These are phyloP conservation scores for Tetragnatha versicolor DNA, from an alignment of 1,140 invertebrate species.

Conservation along the genomic window DNA sequence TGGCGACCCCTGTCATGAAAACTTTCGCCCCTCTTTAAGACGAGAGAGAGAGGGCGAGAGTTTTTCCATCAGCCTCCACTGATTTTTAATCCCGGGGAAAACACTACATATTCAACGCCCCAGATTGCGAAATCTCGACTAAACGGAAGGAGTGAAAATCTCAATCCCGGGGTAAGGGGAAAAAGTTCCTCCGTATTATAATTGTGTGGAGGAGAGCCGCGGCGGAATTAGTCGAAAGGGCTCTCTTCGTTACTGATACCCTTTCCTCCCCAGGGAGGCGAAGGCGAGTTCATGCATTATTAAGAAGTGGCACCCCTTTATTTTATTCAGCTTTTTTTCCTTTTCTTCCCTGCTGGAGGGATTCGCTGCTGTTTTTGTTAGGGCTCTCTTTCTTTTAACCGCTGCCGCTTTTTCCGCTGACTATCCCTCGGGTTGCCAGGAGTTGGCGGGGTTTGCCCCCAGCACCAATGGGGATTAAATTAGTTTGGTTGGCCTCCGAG, in stretches of 20 bases:
- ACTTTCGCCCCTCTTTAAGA: neutral
- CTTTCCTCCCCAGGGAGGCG: conserved; percentile 7
- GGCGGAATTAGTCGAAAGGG: conserved; percentile 49
- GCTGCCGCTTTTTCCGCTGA: neutral
- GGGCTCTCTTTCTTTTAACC: conserved; percentile 35
- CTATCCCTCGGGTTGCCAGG: neutral
- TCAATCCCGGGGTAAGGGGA: neutral
- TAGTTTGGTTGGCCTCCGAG: no score
- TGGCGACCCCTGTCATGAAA: neutral
- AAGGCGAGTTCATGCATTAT: conserved; percentile 52
- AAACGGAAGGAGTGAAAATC: conserved; percentile 6
- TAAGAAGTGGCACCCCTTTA: conserved; percentile 53
- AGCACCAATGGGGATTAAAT: no score
- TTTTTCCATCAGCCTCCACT: neutral
- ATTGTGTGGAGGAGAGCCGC: conserved; percentile 33
- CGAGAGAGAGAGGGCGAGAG: neutral
- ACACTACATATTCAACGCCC: conserved; percentile 30
- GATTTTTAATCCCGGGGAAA: conserved; percentile 43
- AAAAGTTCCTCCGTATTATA: conserved; percentile 33
- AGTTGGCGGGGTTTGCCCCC: conserved; percentile 19
- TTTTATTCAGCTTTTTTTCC: conserved; percentile 38
- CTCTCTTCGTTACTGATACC: conserved; percentile 41
- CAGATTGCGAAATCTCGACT: conserved; percentile 34
- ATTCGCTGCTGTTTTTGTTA: conserved; percentile 22
- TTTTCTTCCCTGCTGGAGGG: conserved; percentile 22